Evolutionary conservation across 2,797 vertebrate genomes (phyloP).

Genomic region (Heterohyrax brucei): DNA sequence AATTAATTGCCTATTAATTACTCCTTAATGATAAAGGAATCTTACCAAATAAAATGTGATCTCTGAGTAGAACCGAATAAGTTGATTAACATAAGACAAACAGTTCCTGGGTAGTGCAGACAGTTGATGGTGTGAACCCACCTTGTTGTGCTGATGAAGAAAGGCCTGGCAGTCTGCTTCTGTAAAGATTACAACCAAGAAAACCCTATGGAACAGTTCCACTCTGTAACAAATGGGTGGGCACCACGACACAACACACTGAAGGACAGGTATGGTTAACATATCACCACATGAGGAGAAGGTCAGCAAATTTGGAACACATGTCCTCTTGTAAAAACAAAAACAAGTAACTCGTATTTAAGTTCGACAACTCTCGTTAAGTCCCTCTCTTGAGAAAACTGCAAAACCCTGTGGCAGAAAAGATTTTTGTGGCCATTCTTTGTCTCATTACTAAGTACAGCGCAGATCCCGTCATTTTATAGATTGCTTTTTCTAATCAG

Average conservation of each 20-base stretch:
- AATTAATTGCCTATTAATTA: slow-evolving; percentile 87
- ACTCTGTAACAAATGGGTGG: background rate
- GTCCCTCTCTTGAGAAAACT: background rate
- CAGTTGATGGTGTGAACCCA: background rate
- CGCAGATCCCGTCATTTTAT: background rate
- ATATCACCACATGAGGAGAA: slow-evolving; percentile 19
- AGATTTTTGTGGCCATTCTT: background rate
- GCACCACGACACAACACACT: no score
- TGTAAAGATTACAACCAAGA: background rate
- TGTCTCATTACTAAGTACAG: background rate
- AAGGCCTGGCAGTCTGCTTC: no score
- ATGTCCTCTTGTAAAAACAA: background rate
- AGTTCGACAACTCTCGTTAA: background rate
- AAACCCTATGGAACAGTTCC: background rate
- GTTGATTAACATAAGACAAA: slow-evolving; percentile 67
- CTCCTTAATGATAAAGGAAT: slow-evolving; percentile 86
- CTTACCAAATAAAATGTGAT: slow-evolving; percentile 87
- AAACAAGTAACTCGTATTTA: background rate
- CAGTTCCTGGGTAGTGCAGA: background rate
- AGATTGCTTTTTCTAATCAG: background rate
- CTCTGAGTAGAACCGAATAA: slow-evolving; percentile 76
- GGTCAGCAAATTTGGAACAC: background rate
- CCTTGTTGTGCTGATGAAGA: background rate
- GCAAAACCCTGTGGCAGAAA: background rate
- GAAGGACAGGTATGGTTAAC: background rate